These are phyloP conservation scores for Heteromurus nitidus DNA, from an alignment of 2,888 invertebrate species.

Conservation along the genomic window DNA sequence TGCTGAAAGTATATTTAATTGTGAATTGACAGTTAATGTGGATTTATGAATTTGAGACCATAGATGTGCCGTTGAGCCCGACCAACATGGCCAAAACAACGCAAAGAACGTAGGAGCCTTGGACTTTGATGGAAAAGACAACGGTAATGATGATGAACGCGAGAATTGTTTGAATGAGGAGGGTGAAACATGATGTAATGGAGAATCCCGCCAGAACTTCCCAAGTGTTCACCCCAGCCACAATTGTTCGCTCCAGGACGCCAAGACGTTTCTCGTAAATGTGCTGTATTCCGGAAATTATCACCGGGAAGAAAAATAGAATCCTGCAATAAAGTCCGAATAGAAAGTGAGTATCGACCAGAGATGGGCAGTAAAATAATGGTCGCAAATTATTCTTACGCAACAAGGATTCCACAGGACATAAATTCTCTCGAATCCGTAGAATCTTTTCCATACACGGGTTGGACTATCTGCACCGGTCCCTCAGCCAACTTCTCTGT, in stretches of 20 bases:
- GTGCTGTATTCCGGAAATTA: conserved; percentile 41
- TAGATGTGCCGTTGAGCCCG: conserved; percentile 20
- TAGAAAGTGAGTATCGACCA: no score
- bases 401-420: conserved; percentile 82
- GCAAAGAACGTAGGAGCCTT: neutral
- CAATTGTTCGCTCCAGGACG: conserved; percentile 48
- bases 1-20: neutral
- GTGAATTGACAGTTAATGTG: neutral
- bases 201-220: conserved; percentile 34
- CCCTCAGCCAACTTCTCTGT: conserved; percentile 47
- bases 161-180: conserved; percentile 22
- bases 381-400: no score
- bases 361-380: no score
- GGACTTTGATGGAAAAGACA: conserved; percentile 18
- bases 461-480: conserved; percentile 60
- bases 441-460: conserved; percentile 4
- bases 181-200: neutral
- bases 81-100: neutral
- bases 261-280: conserved; percentile 61
- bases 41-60: neutral
- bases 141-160: conserved; percentile 4
- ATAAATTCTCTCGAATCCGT: conserved; percentile 78
- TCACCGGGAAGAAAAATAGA: conserved; percentile 49
- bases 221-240: conserved; percentile 76
- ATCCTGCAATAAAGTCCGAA: neutral